Conservation (phyloP, 2,797 vertebrate species). For the Eulemur rubriventer region DNA sequence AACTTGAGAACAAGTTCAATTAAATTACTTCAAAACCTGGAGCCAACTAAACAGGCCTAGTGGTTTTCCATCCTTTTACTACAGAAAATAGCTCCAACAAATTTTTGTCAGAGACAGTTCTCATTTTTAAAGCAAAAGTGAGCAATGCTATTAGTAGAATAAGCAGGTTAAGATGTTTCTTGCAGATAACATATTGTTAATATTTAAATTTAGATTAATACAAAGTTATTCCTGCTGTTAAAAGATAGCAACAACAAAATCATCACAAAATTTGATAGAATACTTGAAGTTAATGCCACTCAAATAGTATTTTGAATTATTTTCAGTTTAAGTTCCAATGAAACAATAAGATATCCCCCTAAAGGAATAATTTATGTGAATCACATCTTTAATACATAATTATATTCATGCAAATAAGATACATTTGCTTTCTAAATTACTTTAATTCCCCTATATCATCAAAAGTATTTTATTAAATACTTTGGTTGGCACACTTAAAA, state of each 20-base stretch:
- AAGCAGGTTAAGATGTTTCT: background rate
- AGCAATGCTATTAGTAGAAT: background rate
- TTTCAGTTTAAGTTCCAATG: background rate
- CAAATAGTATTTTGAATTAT: slow-evolving; percentile 14
- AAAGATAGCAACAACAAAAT: slow-evolving; percentile 34
- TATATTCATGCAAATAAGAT: slow-evolving; percentile 19
- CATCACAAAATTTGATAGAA: slow-evolving; percentile 12
- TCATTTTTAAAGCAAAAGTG: slow-evolving; percentile 32
- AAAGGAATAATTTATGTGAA: slow-evolving; percentile 31
- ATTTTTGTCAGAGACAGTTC: background rate
- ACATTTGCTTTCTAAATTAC: background rate
- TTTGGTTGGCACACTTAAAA: background rate
- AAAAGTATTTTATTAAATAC: slow-evolving; percentile 13
- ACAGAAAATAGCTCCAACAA: background rate
- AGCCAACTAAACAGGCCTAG: background rate
- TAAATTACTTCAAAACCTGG: slow-evolving; percentile 17
- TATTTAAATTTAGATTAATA: slow-evolving; percentile 39
- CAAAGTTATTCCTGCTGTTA: background rate
- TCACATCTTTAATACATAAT: slow-evolving; percentile 22
- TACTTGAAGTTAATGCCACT: background rate
- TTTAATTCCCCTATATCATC: background rate
- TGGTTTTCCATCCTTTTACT: background rate
- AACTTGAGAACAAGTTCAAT: background rate
- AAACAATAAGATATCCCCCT: background rate
- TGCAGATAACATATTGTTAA: background rate